Percentiles rank a stretch among this genome's conserved stretches.
phyloP scores from a whole-genome alignment of 2,113 vertebrate genomes.

The Malaclemys terrapin region DNA sequence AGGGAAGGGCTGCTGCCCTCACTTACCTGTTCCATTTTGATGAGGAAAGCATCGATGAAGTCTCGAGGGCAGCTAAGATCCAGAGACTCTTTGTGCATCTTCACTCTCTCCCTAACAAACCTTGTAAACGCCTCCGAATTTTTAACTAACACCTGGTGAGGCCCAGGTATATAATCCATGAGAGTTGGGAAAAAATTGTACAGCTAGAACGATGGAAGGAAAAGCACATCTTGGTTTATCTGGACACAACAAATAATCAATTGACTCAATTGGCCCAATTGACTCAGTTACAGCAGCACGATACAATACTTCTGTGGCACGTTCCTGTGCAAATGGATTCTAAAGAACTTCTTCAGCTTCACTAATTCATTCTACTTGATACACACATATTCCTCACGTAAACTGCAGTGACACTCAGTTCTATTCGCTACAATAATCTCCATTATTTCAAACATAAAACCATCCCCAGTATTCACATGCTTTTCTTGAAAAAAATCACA shows the following conservation, averaged over 20 bases:
- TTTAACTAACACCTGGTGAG: slow-evolving; percentile 65
- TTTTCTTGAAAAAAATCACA: too few species aligned
- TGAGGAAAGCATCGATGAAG: slow-evolving; percentile 86
- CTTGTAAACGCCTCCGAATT: background rate
- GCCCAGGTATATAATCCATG: slow-evolving; percentile 79
- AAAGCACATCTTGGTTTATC: background rate
- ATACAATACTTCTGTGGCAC: background rate
- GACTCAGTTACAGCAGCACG: background rate
- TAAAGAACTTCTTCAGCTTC: background rate
- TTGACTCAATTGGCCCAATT: background rate
- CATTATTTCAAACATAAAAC: background rate
- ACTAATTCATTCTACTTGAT: background rate
- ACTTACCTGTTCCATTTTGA: slow-evolving; percentile 81
- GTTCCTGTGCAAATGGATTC: background rate
- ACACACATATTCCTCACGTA: background rate
- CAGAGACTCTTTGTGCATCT: slow-evolving; percentile 78
- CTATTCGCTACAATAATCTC: background rate
- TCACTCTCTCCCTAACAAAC: slow-evolving; percentile 75
- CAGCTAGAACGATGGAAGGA: background rate
- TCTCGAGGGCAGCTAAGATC: slow-evolving; percentile 81
- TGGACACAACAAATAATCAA: background rate
- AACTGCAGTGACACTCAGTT: background rate
- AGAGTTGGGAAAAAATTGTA: slow-evolving; percentile 83
- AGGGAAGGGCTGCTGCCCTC: background rate
- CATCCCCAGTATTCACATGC: too few species aligned